Evolutionary conservation across 2,888 invertebrate species (phyloP).

Genomic region (Athrips mouffetella): DNA sequence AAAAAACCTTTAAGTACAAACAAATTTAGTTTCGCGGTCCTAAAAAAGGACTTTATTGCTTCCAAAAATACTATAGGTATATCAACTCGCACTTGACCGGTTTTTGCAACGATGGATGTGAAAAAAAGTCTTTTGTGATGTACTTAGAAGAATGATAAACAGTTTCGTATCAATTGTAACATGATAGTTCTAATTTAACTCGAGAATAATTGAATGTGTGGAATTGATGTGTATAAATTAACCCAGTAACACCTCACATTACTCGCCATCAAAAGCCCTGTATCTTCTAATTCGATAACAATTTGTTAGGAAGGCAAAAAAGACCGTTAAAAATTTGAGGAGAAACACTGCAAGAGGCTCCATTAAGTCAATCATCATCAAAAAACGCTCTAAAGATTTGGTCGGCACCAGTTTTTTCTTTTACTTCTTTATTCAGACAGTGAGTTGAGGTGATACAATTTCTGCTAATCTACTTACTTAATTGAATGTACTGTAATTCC

Average conservation of each 20-base stretch:
- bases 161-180: no score
- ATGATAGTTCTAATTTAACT: no score
- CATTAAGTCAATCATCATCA: not conserved
- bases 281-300: not conserved
- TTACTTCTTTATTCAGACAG: slow-evolving; percentile 10
- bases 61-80: no score
- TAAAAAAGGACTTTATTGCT: no score
- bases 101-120: no score
- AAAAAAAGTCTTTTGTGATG: no score
- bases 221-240: not conserved
- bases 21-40: no score
- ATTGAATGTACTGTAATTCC: not conserved
- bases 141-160: no score
- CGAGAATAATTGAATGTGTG: not conserved
- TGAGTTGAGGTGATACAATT: not conserved
- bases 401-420: slow-evolving; percentile 10
- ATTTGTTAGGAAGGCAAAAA: not conserved
- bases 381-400: slow-evolving; percentile 1
- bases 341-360: not conserved
- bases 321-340: not conserved
- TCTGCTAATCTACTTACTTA: not conserved
- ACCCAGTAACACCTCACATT: not conserved
- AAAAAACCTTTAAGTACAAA: no score
- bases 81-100: no score
- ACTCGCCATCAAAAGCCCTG: not conserved